These are phyloP conservation scores for Rhagonycha fulva DNA, from an alignment of 2,888 invertebrate genomes.

Conservation along the genomic window DNA sequence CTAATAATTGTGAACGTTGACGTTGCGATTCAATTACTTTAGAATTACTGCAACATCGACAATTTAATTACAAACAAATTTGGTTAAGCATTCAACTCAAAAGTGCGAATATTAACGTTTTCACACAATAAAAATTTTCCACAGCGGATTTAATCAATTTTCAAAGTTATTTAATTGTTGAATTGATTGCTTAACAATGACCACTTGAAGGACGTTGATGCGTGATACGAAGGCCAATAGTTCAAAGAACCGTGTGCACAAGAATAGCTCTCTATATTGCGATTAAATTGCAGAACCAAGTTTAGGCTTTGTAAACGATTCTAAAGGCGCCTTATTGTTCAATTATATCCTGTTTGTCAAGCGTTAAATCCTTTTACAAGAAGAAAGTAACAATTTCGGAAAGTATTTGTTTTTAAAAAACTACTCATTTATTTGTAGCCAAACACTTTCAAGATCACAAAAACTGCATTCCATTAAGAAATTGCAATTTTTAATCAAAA, in stretches of 20 bases:
- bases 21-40: conserved; percentile 45
- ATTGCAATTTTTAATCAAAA: neutral
- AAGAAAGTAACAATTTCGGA: conserved; percentile 10
- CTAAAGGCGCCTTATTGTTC: conserved; percentile 23
- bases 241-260: conserved; percentile 20
- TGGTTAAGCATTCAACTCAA: conserved; percentile 15
- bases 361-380: conserved; percentile 23
- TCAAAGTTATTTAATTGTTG: neutral
- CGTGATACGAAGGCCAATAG: conserved; percentile 14
- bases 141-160: neutral
- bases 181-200: conserved; percentile 4
- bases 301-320: conserved; percentile 21
- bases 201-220: conserved; percentile 3
- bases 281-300: conserved; percentile 24
- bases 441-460: neutral
- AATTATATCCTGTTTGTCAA: conserved; percentile 25
- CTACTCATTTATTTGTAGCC: neutral
- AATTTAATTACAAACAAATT: conserved; percentile 43
- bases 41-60: conserved; percentile 42
- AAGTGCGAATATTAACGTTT: neutral
- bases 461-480: neutral
- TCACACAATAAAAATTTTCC: neutral
- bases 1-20: conserved; percentile 28
- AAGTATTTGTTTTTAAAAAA: conserved; percentile 1
- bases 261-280: conserved; percentile 17